Evolutionary conservation across 2,113 vertebrate genomes (phyloP).

Genomic region (Hylia prasina): DNA sequence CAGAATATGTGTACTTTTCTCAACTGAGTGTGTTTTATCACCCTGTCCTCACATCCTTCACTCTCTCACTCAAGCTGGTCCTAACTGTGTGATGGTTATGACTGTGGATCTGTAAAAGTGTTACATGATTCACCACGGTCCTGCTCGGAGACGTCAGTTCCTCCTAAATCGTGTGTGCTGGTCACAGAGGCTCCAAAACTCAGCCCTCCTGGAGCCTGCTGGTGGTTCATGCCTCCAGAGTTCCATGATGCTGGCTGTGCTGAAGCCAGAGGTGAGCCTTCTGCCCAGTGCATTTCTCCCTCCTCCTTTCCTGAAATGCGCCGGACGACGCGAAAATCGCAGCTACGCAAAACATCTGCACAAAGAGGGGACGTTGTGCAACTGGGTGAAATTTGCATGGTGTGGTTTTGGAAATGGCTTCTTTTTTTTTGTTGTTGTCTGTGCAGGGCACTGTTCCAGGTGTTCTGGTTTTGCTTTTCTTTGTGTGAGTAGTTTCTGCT

Average conservation of each 20-base stretch:
- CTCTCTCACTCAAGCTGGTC: neutral
- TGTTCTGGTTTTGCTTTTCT: neutral
- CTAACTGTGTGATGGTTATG: slow-evolving; percentile 29
- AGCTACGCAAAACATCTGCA: neutral
- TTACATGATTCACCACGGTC: neutral
- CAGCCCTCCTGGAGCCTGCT: neutral
- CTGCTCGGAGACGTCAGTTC: neutral
- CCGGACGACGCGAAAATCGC: neutral
- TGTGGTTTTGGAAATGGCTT: neutral
- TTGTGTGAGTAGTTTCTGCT: neutral
- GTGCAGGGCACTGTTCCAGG: neutral
- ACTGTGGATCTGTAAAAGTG: slow-evolving; percentile 40
- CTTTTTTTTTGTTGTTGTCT: neutral
- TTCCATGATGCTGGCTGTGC: neutral
- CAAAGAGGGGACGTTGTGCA: neutral
- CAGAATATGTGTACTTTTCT: slow-evolving; percentile 40
- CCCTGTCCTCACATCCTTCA: slow-evolving; percentile 16
- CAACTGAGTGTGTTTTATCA: slow-evolving; percentile 42
- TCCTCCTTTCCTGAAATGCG: neutral
- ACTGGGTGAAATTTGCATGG: neutral
- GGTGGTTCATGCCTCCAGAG: slow-evolving; percentile 14
- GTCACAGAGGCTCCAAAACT: slow-evolving; percentile 11
- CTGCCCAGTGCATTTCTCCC: rapidly evolving
- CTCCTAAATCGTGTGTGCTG: neutral
- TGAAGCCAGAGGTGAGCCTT: neutral